Conservation (phyloP, 2,888 invertebrate species). For the Drosophila basisetae region DNA sequence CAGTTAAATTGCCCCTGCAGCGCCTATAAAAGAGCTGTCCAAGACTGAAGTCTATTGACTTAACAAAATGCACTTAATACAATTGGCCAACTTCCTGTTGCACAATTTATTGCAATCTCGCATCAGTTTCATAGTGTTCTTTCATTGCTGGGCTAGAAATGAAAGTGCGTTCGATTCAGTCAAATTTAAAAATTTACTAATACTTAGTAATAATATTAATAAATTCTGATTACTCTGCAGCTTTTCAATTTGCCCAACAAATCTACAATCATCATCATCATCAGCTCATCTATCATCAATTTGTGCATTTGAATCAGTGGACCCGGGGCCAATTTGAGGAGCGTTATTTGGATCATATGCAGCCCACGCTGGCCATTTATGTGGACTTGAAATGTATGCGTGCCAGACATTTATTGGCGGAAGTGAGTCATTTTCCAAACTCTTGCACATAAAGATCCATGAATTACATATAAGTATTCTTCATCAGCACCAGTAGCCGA, state of each 20-base stretch:
- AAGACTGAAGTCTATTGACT: slow-evolving; percentile 15
- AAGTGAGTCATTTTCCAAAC: slow-evolving; percentile 20
- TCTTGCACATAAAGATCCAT: background rate
- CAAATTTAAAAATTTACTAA: background rate
- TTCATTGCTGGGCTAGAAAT: slow-evolving; percentile 72
- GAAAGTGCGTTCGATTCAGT: slow-evolving; percentile 43
- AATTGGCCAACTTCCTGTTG: slow-evolving; percentile 72
- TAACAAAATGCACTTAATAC: slow-evolving; percentile 51
- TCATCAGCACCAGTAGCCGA: background rate
- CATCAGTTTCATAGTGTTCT: slow-evolving; percentile 60
- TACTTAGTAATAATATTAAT: background rate
- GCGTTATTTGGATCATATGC: slow-evolving; percentile 54
- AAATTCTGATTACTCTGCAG: slow-evolving; percentile 11
- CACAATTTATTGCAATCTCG: slow-evolving; percentile 65
- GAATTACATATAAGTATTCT: background rate
- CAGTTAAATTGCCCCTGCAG: slow-evolving; percentile 46
- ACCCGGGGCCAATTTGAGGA: slow-evolving; percentile 51
- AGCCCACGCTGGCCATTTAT: slow-evolving; percentile 69
- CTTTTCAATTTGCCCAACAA: slow-evolving; percentile 48
- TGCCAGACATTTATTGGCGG: slow-evolving; percentile 51
- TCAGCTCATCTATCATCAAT: slow-evolving; percentile 61
- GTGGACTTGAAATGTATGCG: slow-evolving; percentile 73
- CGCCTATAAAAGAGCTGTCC: slow-evolving; percentile 48
- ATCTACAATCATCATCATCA: slow-evolving; percentile 38
- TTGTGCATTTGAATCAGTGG: slow-evolving; percentile 47